Conservation (phyloP, 2,888 invertebrate species). For the Lamproptera curius region DNA sequence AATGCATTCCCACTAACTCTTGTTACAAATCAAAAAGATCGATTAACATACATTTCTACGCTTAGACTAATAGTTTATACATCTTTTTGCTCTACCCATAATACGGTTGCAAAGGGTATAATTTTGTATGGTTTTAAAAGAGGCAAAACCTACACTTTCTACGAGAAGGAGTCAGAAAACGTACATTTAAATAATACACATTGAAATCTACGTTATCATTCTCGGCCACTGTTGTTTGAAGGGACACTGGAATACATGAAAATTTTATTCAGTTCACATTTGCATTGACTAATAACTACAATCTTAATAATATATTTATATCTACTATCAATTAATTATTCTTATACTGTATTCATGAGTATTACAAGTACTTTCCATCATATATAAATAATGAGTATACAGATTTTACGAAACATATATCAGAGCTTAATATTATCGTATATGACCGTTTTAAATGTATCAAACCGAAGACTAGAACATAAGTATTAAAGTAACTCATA, state of each 20-base stretch:
- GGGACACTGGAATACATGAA: neutral
- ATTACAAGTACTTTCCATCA: conserved; percentile 7
- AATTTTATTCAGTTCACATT: conserved; percentile 6
- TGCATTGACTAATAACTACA: conserved; percentile 6
- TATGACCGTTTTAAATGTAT: too few species aligned
- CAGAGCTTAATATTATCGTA: too few species aligned
- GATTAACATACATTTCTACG: neutral
- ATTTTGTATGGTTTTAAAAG: too few species aligned
- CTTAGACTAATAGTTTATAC: neutral
- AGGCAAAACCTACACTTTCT: too few species aligned
- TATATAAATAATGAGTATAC: conserved; percentile 2
- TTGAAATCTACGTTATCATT: too few species aligned
- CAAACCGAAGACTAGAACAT: conserved; percentile 20
- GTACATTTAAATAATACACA: too few species aligned
- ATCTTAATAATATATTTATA: conserved; percentile 8
- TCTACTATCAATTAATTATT: conserved; percentile 11
- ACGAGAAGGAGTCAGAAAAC: too few species aligned
- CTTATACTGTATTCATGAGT: conserved; percentile 10
- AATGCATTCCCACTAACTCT: neutral
- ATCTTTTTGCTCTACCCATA: neutral
- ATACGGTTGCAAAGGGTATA: neutral
- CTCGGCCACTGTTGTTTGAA: too few species aligned
- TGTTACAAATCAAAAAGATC: neutral
- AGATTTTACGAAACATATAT: neutral
- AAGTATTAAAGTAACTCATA: conserved; percentile 14